A percentile compares a stretch with the other conserved stretches of the same genome.
Conservation (phyloP, 2,113 vertebrate species). For the Aspidoscelis tigris region DNA sequence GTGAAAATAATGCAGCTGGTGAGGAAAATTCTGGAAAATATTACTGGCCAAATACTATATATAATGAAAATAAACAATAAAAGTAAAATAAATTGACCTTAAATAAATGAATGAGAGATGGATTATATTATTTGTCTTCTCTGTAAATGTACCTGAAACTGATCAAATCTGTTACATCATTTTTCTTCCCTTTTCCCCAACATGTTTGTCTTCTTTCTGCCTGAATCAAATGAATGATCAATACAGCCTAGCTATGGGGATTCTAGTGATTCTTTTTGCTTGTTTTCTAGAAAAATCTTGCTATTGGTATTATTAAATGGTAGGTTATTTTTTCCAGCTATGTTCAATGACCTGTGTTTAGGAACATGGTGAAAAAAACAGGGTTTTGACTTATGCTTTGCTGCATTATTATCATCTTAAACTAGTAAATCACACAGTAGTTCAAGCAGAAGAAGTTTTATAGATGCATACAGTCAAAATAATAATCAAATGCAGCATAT, state of each 20-base stretch:
- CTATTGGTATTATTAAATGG: constrained; percentile 20
- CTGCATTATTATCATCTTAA: too few species aligned
- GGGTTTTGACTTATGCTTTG: too few species aligned
- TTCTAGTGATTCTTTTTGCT: constrained; percentile 42
- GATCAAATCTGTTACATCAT: constrained; percentile 29
- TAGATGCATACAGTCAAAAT: too few species aligned
- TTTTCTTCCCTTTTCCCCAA: constrained; percentile 52
- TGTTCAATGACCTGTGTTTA: too few species aligned
- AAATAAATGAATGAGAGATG: constrained; percentile 40
- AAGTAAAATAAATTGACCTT: constrained; percentile 44
- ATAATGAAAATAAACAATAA: constrained; percentile 35
- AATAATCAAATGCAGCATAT: too few species aligned
- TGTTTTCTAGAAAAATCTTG: constrained; percentile 31
- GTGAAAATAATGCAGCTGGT: constrained; percentile 6
- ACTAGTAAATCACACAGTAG: too few species aligned
- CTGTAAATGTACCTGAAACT: constrained; percentile 49
- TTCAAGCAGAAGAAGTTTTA: too few species aligned
- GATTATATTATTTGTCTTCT: constrained; percentile 31
- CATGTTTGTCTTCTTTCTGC: constrained; percentile 54
- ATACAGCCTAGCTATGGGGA: constrained; percentile 40
- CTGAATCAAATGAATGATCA: constrained; percentile 60
- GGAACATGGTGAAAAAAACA: too few species aligned
- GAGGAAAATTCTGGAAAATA: constrained; percentile 24
- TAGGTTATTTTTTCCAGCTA: too few species aligned
- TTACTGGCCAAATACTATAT: constrained; percentile 25